Conservation (phyloP, 2,113 vertebrate species). For the Archocentrus centrarchus region DNA sequence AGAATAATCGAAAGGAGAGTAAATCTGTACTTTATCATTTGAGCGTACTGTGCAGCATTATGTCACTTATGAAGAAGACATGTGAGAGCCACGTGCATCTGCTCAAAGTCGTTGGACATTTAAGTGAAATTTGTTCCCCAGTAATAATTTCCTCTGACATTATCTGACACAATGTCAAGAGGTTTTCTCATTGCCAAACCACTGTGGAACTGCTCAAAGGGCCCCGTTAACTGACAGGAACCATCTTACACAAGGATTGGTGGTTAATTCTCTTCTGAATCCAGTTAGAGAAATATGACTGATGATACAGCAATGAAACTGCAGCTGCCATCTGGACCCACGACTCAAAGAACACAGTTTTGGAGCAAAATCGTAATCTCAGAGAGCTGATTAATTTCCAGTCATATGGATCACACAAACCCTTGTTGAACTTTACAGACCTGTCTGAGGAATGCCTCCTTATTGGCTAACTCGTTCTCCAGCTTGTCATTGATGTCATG, state of each 20-base stretch:
- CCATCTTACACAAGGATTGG: neutral
- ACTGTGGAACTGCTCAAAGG: neutral
- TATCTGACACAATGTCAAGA: conserved; percentile 48
- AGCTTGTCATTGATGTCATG: conserved; percentile 99
- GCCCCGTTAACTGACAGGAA: conserved; percentile 23
- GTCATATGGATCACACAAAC: neutral
- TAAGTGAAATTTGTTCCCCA: neutral
- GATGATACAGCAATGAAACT: neutral
- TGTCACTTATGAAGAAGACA: conserved; percentile 6
- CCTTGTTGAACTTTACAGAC: conserved; percentile 69
- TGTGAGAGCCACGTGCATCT: conserved; percentile 3
- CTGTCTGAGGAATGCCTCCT: conserved; percentile 97
- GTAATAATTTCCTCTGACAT: conserved; percentile 40
- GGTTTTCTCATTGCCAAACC: conserved; percentile 12
- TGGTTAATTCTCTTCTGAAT: neutral
- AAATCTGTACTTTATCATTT: neutral
- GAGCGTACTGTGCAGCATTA: neutral
- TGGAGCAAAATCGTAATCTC: neutral
- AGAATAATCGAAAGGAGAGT: conserved; percentile 29
- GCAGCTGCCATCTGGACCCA: conserved; percentile 15
- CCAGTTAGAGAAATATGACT: neutral
- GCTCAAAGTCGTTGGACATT: conserved; percentile 18
- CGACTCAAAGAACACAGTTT: neutral
- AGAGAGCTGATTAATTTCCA: neutral
- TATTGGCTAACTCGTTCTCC: conserved; percentile 98